Evolutionary conservation across 2,888 invertebrate genomes (phyloP).

Genomic region (Catocala nupta): DNA sequence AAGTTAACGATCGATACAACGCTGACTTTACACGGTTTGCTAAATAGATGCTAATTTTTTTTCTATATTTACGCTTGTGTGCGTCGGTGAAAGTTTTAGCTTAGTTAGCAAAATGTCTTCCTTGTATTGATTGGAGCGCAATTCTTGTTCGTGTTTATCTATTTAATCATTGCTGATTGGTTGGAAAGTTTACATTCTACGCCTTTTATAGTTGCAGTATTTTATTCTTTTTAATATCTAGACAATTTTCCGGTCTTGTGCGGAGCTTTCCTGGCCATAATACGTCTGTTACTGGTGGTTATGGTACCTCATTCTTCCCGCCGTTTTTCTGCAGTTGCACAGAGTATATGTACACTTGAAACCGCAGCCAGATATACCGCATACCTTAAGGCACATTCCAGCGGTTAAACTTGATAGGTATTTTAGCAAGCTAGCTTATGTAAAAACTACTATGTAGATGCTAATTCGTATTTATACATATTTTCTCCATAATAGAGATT

Average conservation of each 20-base stretch:
- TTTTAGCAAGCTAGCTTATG: slow-evolving; percentile 24
- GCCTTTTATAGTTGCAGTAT: slow-evolving; percentile 22
- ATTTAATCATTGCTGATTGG: slow-evolving; percentile 29
- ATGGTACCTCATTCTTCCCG: slow-evolving; percentile 37
- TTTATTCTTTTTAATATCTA: slow-evolving; percentile 15
- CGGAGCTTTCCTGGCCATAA: slow-evolving; percentile 37
- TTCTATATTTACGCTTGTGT: slow-evolving; percentile 45
- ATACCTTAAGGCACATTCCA: slow-evolving; percentile 34
- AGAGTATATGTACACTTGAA: slow-evolving; percentile 30
- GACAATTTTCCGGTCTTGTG: slow-evolving; percentile 39
- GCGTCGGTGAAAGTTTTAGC: slow-evolving; percentile 64
- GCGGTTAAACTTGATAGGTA: slow-evolving; percentile 42
- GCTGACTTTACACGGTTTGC: slow-evolving; percentile 57
- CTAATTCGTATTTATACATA: slow-evolving; percentile 22
- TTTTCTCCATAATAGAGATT: slow-evolving; percentile 7
- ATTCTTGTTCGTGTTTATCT: slow-evolving; percentile 21
- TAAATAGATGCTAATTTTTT: slow-evolving; percentile 72
- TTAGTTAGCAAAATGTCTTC: slow-evolving; percentile 56
- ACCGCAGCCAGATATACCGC: slow-evolving; percentile 39
- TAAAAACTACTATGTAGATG: slow-evolving; percentile 34
- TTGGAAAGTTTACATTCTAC: slow-evolving; percentile 36
- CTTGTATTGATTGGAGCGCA: slow-evolving; percentile 39
- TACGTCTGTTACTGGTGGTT: slow-evolving; percentile 22
- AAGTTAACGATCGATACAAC: slow-evolving; percentile 74
- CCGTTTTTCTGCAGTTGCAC: slow-evolving; percentile 38